Evolutionary conservation across 2,888 invertebrate genomes (phyloP).

Genomic region (Glyphotaelius pellucidus): DNA sequence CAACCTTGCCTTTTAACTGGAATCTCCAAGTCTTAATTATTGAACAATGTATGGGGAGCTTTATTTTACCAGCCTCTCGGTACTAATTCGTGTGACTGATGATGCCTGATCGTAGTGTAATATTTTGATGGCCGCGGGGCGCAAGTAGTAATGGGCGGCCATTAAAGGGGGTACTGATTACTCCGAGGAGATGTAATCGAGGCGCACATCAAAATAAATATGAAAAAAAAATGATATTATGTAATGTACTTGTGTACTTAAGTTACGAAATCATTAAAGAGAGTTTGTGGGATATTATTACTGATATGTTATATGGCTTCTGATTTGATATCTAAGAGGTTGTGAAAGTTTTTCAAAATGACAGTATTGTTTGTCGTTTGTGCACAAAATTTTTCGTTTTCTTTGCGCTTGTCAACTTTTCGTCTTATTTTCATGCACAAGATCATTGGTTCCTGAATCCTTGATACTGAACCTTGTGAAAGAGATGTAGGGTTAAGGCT

Average conservation of each 20-base stretch:
- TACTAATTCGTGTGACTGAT: slow-evolving; percentile 59
- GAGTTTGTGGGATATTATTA: neutral
- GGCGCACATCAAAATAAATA: neutral
- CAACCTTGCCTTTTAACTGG: neutral
- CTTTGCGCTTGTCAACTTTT: too few species aligned
- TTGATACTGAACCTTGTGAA: too few species aligned
- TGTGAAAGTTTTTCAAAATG: too few species aligned
- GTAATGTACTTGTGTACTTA: neutral
- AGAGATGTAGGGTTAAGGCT: too few species aligned
- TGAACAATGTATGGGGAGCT: slow-evolving; percentile 3
- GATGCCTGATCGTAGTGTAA: slow-evolving; percentile 60
- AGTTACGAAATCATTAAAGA: neutral
- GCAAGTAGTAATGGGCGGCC: slow-evolving; percentile 30
- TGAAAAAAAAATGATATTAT: neutral
- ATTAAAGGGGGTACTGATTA: slow-evolving; percentile 42
- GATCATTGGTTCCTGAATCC: too few species aligned
- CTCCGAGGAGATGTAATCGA: neutral
- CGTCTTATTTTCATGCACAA: too few species aligned
- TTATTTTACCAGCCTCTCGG: slow-evolving; percentile 33
- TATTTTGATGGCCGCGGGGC: slow-evolving; percentile 43
- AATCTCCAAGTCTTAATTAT: slow-evolving; percentile 15
- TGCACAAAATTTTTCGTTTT: too few species aligned
- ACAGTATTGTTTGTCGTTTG: too few species aligned
- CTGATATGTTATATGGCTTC: too few species aligned
- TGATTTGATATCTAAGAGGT: too few species aligned